Evolutionary conservation across 2,888 invertebrate genomes (phyloP).

Genomic region (Parapristionchus giblindavisi): DNA sequence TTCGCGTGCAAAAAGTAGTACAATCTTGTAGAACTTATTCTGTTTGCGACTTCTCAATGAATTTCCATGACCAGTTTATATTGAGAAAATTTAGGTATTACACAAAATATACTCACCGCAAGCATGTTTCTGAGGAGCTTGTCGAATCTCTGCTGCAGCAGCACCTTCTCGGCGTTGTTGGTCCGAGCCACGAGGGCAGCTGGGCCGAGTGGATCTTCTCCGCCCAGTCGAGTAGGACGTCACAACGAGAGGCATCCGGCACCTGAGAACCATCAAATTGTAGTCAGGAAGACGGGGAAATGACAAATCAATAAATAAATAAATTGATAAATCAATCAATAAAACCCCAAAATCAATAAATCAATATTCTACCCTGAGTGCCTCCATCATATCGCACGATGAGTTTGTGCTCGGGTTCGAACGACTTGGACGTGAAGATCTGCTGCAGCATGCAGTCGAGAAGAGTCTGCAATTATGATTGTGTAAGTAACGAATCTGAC

Average conservation of each 20-base stretch:
- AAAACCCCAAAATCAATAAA: neutral
- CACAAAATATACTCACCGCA: too few species aligned
- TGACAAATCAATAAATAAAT: neutral
- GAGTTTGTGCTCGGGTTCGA: conserved; percentile 92
- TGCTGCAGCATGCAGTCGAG: conserved; percentile 76
- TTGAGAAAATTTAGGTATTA: too few species aligned
- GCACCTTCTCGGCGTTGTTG: conserved; percentile 95
- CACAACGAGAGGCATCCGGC: conserved; percentile 77
- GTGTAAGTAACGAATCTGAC: too few species aligned
- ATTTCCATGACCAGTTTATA: neutral
- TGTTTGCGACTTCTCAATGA: too few species aligned
- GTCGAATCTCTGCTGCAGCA: conserved; percentile 73
- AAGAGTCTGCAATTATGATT: conserved; percentile 58
- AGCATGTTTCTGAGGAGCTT: conserved; percentile 76
- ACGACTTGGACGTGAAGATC: conserved; percentile 92
- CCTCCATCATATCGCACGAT: conserved; percentile 81
- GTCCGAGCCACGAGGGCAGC: conserved; percentile 97
- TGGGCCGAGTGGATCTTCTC: conserved; percentile 89
- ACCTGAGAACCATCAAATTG: conserved; percentile 69
- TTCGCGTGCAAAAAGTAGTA: too few species aligned
- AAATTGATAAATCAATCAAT: neutral
- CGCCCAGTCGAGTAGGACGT: conserved; percentile 98
- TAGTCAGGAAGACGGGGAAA: too few species aligned
- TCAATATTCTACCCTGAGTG: conserved; percentile 84
- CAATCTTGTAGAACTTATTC: too few species aligned